Evolutionary conservation across 2,797 vertebrate genomes (phyloP).

Genomic region (Lepus oiostolus): DNA sequence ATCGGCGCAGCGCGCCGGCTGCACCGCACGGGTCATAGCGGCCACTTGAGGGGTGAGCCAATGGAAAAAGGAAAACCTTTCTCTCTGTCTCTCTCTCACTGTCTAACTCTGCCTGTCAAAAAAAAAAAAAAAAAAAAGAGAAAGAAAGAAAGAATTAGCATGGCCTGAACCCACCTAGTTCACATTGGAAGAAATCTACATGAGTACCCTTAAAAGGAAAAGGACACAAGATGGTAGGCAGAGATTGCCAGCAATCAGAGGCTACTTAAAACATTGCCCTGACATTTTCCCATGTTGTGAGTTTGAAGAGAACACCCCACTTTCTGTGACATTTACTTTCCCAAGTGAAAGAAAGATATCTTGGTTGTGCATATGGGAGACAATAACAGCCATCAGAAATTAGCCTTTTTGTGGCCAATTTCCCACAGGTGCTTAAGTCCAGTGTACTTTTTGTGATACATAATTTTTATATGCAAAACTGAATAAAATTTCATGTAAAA

Average conservation of each 20-base stretch:
- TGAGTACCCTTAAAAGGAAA: neutral
- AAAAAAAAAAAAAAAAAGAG: too few relatives aligned
- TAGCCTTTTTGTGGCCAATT: neutral
- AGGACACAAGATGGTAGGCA: neutral
- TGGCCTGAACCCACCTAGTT: neutral
- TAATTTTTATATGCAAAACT: constrained; percentile 20
- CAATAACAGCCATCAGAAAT: neutral
- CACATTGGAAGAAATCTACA: neutral
- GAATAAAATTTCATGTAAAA: constrained; percentile 47
- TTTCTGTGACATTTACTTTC: constrained; percentile 52
- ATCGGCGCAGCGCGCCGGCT: too few relatives aligned
- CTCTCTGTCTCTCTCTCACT: too few relatives aligned
- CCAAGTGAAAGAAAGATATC: constrained; percentile 4
- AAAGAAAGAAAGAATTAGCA: neutral
- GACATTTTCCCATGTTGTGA: neutral
- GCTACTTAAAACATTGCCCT: neutral
- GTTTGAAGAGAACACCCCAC: constrained; percentile 30
- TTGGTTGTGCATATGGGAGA: neutral
- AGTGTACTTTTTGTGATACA: neutral
- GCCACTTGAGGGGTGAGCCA: too few relatives aligned
- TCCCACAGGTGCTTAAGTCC: neutral
- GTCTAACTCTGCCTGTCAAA: too few relatives aligned
- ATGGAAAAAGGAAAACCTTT: too few relatives aligned
- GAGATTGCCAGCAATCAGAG: neutral
- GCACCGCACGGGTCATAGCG: too few relatives aligned